A percentile compares a stretch with the other conserved stretches of the same genome.
These are phyloP conservation scores for Hedychridium roseum DNA, from an alignment of 2,888 invertebrate species.

Conservation along the genomic window DNA sequence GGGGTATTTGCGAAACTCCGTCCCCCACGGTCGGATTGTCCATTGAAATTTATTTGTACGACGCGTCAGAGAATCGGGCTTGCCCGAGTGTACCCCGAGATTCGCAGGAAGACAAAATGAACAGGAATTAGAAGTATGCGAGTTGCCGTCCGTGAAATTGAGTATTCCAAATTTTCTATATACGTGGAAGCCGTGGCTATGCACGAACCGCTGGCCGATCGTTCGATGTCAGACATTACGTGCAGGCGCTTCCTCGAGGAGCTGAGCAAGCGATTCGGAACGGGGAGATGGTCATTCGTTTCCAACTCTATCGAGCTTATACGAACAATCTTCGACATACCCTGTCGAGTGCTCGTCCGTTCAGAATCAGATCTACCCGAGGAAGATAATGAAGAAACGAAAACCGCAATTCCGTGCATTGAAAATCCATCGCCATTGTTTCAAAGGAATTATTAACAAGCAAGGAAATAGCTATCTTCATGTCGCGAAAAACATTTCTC, in stretches of 20 bases:
- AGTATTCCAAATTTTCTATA: slow-evolving; percentile 33
- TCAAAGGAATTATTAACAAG: too few species aligned
- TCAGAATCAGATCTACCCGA: slow-evolving; percentile 19
- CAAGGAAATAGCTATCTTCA: too few species aligned
- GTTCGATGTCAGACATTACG: slow-evolving; percentile 42
- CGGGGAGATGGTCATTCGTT: slow-evolving; percentile 45
- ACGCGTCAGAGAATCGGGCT: background rate
- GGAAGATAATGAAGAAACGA: too few species aligned
- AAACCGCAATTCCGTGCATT: too few species aligned
- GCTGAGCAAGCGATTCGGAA: slow-evolving; percentile 51
- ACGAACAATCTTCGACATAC: slow-evolving; percentile 20
- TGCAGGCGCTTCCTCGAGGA: slow-evolving; percentile 47
- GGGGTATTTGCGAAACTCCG: too few species aligned
- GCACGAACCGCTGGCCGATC: slow-evolving; percentile 15
- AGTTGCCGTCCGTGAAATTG: slow-evolving; percentile 27
- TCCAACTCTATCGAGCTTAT: slow-evolving; percentile 36
- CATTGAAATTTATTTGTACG: too few species aligned
- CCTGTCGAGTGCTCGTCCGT: slow-evolving; percentile 23
- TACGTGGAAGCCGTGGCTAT: slow-evolving; percentile 18
- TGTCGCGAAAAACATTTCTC: too few species aligned
- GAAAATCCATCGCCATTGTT: too few species aligned
- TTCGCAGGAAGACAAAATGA: slow-evolving; percentile 9
- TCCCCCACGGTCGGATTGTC: too few species aligned
- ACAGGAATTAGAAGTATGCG: slow-evolving; percentile 8
- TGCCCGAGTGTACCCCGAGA: slow-evolving; percentile 7